Conservation (phyloP, 2,888 invertebrate genomes). For the Galerucella pusilla region DNA sequence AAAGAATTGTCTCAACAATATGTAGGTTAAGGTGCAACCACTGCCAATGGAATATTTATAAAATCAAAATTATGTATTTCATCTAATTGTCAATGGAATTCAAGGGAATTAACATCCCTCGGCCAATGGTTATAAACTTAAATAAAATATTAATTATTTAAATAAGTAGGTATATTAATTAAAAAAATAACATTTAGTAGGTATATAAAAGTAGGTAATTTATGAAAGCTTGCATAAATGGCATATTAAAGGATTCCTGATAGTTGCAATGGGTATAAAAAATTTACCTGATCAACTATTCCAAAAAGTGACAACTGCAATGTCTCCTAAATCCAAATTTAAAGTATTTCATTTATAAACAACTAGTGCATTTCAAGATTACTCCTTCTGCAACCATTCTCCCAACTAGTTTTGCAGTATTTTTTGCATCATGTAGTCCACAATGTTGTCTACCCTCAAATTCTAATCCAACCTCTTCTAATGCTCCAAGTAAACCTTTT, state of each 20-base stretch:
- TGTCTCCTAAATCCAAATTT: background rate
- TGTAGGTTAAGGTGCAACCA: too few species aligned
- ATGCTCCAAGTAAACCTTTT: constrained; percentile 68
- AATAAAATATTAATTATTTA: background rate
- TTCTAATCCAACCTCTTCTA: constrained; percentile 68
- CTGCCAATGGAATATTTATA: too few species aligned
- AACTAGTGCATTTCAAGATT: constrained; percentile 64
- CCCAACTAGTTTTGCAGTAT: constrained; percentile 70
- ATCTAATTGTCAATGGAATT: background rate
- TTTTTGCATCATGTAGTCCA: constrained; percentile 72
- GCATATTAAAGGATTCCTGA: too few species aligned
- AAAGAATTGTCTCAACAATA: too few species aligned
- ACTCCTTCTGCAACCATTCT: constrained; percentile 71
- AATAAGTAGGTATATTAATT: background rate
- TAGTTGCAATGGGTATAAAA: too few species aligned
- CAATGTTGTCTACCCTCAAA: constrained; percentile 73
- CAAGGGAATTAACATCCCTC: background rate
- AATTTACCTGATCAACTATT: too few species aligned
- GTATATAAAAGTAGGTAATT: too few species aligned
- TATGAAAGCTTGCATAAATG: too few species aligned
- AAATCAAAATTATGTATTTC: too few species aligned
- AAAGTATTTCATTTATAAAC: constrained; percentile 38
- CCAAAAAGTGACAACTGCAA: too few species aligned
- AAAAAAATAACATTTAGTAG: too few species aligned
- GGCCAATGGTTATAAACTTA: background rate